These are phyloP conservation scores for Calcarius ornatus DNA, from an alignment of 2,113 vertebrate species.

Conservation along the genomic window DNA sequence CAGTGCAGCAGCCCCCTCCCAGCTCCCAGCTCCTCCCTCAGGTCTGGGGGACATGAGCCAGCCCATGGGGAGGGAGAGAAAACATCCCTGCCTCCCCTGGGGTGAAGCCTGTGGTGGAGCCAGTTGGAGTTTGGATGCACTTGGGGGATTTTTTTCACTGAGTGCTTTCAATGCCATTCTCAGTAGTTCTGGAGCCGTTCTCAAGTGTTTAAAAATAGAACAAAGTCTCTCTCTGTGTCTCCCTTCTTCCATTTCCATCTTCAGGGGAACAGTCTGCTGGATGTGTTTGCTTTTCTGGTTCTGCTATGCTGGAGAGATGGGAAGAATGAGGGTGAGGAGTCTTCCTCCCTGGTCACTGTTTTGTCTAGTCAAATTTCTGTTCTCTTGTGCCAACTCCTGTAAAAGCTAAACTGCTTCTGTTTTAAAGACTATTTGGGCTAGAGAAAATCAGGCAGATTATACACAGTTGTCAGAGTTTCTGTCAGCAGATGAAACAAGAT, in stretches of 20 bases:
- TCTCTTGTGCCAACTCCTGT: not conserved
- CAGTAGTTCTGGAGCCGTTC: slow-evolving; percentile 29
- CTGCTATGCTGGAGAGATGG: not conserved
- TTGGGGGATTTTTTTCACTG: not conserved
- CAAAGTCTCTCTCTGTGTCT: not conserved
- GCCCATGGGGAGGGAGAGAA: not conserved
- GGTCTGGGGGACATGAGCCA: not conserved
- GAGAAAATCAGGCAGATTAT: not conserved
- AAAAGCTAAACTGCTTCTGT: slow-evolving; percentile 3
- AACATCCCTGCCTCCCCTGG: not conserved
- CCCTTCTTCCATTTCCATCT: not conserved
- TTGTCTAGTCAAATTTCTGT: slow-evolving; percentile 7
- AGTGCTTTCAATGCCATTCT: not conserved
- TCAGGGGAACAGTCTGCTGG: not conserved
- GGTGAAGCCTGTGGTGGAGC: not conserved
- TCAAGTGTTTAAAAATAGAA: slow-evolving; percentile 17
- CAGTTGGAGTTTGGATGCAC: not conserved
- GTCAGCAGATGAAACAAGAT: slow-evolving; percentile 14
- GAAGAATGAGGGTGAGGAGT: not conserved
- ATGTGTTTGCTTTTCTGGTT: not conserved
- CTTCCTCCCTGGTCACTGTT: not conserved
- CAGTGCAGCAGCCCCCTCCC: not conserved
- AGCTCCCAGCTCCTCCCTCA: not conserved
- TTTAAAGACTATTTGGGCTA: slow-evolving; percentile 6
- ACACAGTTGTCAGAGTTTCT: slow-evolving; percentile 3